Evolutionary conservation across 2,797 vertebrate genomes (phyloP).

Genomic region (Chaetodon trifasciatus): DNA sequence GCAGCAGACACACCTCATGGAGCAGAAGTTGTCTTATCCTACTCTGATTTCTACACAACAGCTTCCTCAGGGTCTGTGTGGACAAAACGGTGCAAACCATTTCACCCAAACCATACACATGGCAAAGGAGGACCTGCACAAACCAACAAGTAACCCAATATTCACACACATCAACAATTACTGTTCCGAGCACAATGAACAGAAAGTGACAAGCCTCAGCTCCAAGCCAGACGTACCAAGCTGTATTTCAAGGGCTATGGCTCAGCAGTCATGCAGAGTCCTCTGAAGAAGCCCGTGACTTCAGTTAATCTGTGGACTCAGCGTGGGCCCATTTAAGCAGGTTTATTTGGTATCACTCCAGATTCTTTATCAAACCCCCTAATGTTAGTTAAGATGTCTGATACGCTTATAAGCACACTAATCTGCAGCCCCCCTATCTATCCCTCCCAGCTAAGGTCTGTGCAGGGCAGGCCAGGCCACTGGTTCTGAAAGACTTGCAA

Average conservation of each 20-base stretch:
- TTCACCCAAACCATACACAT: neutral
- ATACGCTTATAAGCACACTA: constrained; percentile 52
- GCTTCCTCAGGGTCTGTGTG: neutral
- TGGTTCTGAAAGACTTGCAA: constrained; percentile 22
- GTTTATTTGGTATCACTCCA: constrained; percentile 58
- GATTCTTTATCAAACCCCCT: constrained; percentile 47
- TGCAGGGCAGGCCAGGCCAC: neutral
- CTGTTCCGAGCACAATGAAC: neutral
- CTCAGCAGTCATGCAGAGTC: constrained; percentile 3
- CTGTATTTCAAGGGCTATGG: neutral
- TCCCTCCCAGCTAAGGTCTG: constrained; percentile 7
- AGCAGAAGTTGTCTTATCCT: neutral
- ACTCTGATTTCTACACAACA: neutral
- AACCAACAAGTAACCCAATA: neutral
- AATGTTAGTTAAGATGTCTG: constrained; percentile 60
- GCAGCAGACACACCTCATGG: neutral
- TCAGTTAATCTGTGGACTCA: constrained; percentile 38
- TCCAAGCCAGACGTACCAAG: neutral
- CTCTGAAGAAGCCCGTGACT: constrained; percentile 22
- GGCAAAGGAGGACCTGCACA: neutral
- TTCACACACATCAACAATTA: neutral
- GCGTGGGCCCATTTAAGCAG: constrained; percentile 53
- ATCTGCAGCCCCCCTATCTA: constrained; percentile 22
- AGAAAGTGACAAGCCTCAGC: neutral
- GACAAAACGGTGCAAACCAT: constrained; percentile 2